Evolutionary conservation across 30 jellyfish, hydroid and myxozoan species (phyloP), one percentile per base, ranked within the genome.

Genomic region (Chrysaora quinquecirrha): DNA sequence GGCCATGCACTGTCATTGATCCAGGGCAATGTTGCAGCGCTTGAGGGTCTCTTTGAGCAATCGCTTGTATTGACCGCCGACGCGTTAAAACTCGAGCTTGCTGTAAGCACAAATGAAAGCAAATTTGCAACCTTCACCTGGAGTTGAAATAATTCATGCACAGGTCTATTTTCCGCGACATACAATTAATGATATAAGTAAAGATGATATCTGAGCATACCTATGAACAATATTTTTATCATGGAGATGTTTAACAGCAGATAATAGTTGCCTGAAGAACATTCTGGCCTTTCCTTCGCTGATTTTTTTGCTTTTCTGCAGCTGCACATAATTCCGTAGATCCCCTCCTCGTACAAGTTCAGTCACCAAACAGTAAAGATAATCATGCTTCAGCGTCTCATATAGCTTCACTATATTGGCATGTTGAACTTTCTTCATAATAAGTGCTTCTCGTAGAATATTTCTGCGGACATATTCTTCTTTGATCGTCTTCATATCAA

Each of bases 281-380:
- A n/a, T 0, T 48, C 97, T 67, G 20, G 91, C 87, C 47, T 70
- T 73, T 29, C 25, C 58, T 48, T 89, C 95, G 43, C 77, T 68
- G 12, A 89, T 75, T 27, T 49, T 52, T 33, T 70, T 75, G 25
- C 34, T 80, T 76, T 68, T 89, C 34, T 89, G 97, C 21, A 63
- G 88, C 28, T 82, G 84, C 29, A 89, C 86, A 47, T 68, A 83
- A 2, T 88, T 49, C 47, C 86, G 66, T 63, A 89, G 64, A 71
- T 89, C 93, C 20, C 97, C 97, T 1, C 97, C 97, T 28, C 34
- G 64, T 20, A 74, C 88, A 35, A 71, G 62, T 71, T 89, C 97
- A 30, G 95, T 89, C 9, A 83, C 97, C 71, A 89, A 73, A 58
- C 97, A 89, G 61, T 82, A 89, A 0, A 85, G 20, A 20, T 48